Conservation (phyloP, 2,888 invertebrate genomes). For the Mactromeris polynyma region DNA sequence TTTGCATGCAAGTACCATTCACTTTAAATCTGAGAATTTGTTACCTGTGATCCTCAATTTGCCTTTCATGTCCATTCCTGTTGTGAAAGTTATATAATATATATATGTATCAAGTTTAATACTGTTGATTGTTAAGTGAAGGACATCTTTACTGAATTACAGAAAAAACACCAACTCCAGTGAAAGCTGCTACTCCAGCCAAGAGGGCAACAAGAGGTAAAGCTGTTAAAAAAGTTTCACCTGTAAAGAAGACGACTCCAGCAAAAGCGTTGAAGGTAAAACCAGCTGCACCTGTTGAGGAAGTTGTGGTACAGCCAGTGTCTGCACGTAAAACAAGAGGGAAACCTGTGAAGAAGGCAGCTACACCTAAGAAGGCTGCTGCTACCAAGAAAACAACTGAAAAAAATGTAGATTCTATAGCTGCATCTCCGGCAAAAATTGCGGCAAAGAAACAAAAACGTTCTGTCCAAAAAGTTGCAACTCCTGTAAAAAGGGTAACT, state of each 20-base stretch:
- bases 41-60: too few species aligned
- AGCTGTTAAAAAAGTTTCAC: constrained; percentile 1
- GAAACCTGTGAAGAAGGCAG: constrained; percentile 6
- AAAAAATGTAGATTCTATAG: not conserved
- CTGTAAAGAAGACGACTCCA: constrained; percentile 2
- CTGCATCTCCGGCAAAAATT: constrained; percentile 17
- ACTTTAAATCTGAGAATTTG: too few species aligned
- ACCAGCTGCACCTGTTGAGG: not conserved
- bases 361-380: constrained; percentile 39
- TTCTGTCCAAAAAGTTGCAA: constrained; percentile 37
- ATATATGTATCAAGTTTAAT: too few species aligned
- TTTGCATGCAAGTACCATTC: too few species aligned
- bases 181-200: constrained; percentile 22
- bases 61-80: too few species aligned
- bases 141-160: not conserved
- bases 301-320: not conserved
- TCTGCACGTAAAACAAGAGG: constrained; percentile 34
- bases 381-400: not conserved
- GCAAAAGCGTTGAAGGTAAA: not conserved
- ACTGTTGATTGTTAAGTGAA: too few species aligned
- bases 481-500: constrained; percentile 59
- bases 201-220: constrained; percentile 22
- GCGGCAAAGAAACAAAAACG: constrained; percentile 26
- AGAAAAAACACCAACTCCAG: constrained; percentile 24
- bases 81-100: too few species aligned